phyloP scores from a whole-genome alignment of 2,113 vertebrate species.

The Callochromis pleurospilus region DNA sequence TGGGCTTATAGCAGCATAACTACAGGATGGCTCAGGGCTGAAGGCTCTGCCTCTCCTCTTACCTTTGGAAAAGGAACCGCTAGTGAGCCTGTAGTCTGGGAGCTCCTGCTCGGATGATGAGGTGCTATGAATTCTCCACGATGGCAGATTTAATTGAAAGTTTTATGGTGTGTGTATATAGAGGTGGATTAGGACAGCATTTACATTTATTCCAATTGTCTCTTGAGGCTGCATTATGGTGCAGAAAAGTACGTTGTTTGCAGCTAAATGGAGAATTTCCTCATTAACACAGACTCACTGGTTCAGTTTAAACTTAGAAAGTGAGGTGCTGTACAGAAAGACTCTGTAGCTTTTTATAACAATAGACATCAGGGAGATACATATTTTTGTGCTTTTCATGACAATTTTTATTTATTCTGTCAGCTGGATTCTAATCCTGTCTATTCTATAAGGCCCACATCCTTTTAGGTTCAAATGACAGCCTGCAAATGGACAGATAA shows the following conservation, averaged over 20 bases:
- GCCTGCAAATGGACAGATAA: background rate
- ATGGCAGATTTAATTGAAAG: background rate
- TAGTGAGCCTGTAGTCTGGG: background rate
- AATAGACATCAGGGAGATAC: background rate
- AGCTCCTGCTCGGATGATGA: background rate
- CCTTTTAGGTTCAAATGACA: background rate
- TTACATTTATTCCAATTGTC: background rate
- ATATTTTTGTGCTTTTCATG: background rate
- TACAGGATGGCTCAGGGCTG: background rate
- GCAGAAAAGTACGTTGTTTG: background rate
- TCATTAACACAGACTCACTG: background rate
- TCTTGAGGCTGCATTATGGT: background rate
- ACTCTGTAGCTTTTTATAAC: background rate
- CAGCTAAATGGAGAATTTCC: background rate
- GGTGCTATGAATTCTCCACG: background rate
- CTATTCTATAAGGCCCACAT: background rate
- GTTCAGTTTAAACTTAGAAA: background rate
- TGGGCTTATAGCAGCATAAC: background rate
- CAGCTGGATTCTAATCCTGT: background rate
- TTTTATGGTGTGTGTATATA: background rate
- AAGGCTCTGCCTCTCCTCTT: fast-evolving
- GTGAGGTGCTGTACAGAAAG: background rate
- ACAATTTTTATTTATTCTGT: background rate
- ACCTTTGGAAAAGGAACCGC: fast-evolving
- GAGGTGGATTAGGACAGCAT: background rate